Percentiles rank a stretch among this genome's conserved stretches.
These are phyloP conservation scores for Erythrocebus patas DNA, from an alignment of 2,113 vertebrate species.

Conservation along the genomic window DNA sequence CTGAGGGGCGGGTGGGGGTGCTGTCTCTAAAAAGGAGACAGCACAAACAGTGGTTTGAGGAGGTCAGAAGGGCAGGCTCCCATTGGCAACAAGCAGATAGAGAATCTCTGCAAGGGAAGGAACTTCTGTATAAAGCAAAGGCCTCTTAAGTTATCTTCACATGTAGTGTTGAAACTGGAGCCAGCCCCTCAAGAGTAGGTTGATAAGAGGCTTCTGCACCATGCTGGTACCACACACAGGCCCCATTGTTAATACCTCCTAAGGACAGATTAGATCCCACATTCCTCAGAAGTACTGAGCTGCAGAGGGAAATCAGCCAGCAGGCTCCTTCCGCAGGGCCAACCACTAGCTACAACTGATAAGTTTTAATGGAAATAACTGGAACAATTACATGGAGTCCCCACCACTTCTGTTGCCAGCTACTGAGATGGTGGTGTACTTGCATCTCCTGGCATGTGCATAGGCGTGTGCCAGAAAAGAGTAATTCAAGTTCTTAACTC, in stretches of 20 bases:
- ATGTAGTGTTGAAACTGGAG: slow-evolving; percentile 26
- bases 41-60: too few relatives aligned
- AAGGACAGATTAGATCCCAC: slow-evolving; percentile 59
- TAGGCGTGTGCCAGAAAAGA: slow-evolving; percentile 12
- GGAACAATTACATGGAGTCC: slow-evolving; percentile 61
- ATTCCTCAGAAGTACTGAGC: slow-evolving; percentile 68
- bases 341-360: slow-evolving; percentile 72
- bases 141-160: slow-evolving; percentile 32
- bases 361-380: slow-evolving; percentile 67
- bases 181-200: neutral
- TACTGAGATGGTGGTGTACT: slow-evolving; percentile 49
- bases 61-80: neutral
- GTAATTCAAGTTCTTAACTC: slow-evolving; percentile 52
- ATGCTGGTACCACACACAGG: slow-evolving; percentile 55
- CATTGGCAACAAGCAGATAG: neutral
- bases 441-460: neutral
- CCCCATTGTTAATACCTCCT: slow-evolving; percentile 67
- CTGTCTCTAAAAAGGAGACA: neutral
- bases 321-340: slow-evolving; percentile 59
- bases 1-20: too few relatives aligned
- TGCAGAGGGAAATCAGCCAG: slow-evolving; percentile 71
- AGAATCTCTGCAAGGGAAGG: neutral
- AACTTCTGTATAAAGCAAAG: neutral
- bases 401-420: slow-evolving; percentile 41
- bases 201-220: slow-evolving; percentile 48